These are phyloP conservation scores for Anas capensis DNA, from an alignment of 2,797 vertebrate genomes.

Conservation along the genomic window DNA sequence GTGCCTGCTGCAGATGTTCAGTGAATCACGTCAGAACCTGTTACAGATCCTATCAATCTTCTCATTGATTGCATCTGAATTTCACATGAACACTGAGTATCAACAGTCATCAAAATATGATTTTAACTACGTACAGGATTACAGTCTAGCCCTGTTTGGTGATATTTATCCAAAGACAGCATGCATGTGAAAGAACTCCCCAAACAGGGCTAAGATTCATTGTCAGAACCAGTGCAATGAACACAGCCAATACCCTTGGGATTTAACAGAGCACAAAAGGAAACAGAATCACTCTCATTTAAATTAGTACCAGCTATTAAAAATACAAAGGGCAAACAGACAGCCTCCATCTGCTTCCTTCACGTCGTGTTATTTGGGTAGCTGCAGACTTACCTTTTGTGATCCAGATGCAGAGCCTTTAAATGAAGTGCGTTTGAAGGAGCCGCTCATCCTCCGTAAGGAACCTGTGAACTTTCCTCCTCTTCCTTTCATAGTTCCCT, in stretches of 20 bases:
- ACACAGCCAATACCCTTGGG: background rate
- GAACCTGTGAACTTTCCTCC: slow-evolving; percentile 70
- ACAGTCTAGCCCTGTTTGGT: background rate
- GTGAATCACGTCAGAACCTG: background rate
- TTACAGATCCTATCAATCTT: background rate
- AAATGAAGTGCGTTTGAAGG: slow-evolving; percentile 89
- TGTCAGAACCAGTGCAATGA: background rate
- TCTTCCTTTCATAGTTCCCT: slow-evolving; percentile 65
- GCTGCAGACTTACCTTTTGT: slow-evolving; percentile 89
- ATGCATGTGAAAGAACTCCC: background rate
- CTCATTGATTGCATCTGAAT: background rate
- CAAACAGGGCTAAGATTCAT: background rate
- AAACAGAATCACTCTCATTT: background rate
- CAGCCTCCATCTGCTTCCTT: background rate
- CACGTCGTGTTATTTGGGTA: background rate
- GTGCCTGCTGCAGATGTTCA: background rate
- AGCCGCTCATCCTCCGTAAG: slow-evolving; percentile 80
- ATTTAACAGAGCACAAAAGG: background rate
- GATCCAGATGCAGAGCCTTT: slow-evolving; percentile 92
- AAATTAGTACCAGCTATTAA: background rate
- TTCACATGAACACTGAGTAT: background rate
- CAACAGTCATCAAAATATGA: background rate
- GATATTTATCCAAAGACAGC: background rate
- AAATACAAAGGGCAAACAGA: background rate
- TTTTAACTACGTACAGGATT: background rate